Percentiles rank a stretch among this genome's conserved stretches.
Conservation (phyloP, 1,140 invertebrate species). For the Brachionus paranguensis region DNA sequence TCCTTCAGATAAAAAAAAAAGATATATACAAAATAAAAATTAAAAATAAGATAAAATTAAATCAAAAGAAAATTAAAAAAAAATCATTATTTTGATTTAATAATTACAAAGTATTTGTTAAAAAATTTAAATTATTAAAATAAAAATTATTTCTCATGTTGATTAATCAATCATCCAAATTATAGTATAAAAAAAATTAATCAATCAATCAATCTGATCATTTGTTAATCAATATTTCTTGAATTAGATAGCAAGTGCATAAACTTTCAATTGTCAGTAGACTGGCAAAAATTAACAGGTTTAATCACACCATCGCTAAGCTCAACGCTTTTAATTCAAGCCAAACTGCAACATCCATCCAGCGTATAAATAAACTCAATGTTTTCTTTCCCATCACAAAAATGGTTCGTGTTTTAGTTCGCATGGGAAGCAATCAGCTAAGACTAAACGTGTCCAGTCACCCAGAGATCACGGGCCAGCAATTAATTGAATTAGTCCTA, state of each 20-base stretch:
- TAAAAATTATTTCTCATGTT: not conserved
- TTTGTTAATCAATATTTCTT: conserved; percentile 10
- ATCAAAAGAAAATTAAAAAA: no score
- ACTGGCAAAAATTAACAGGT: not conserved
- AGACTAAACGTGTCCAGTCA: not conserved
- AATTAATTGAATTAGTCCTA: not conserved
- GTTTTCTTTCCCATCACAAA: not conserved
- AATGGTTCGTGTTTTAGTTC: not conserved
- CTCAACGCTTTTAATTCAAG: not conserved
- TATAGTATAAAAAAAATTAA: not conserved
- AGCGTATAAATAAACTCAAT: not conserved
- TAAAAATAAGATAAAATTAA: no score
- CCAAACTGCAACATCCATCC: not conserved
- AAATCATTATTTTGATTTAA: no score
- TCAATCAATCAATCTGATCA: conserved; percentile 5
- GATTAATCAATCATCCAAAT: not conserved
- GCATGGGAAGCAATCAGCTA: not conserved
- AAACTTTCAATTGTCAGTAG: not conserved
- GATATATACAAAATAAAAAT: no score
- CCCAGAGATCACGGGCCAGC: not conserved
- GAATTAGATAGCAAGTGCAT: conserved; percentile 6
- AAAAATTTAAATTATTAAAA: not conserved
- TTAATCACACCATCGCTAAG: not conserved
- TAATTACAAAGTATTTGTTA: not conserved
- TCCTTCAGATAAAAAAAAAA: no score